Evolutionary conservation across 2,797 vertebrate genomes (phyloP).

Genomic region (Rhynchotus rufescens): DNA sequence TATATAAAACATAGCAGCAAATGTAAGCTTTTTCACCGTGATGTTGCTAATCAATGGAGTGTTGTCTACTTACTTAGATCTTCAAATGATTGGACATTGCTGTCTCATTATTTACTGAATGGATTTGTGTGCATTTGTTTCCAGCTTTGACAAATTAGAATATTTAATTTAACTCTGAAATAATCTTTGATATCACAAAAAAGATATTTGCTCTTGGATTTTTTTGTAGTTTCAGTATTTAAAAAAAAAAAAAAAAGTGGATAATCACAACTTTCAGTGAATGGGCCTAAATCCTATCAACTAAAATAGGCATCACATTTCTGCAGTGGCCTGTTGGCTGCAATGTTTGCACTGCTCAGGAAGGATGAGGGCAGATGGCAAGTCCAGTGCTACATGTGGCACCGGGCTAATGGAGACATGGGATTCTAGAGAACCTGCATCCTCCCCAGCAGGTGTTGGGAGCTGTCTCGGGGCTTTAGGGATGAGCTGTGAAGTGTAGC

Average conservation of each 20-base stretch:
- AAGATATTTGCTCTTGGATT: background rate
- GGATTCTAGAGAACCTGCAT: background rate
- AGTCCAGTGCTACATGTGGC: background rate
- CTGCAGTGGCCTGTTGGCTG: background rate
- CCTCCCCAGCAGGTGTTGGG: background rate
- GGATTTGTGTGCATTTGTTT: background rate
- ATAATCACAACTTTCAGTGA: background rate
- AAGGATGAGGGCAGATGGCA: background rate
- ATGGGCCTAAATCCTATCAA: background rate
- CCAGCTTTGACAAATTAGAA: background rate
- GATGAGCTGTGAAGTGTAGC: background rate
- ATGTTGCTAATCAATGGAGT: background rate
- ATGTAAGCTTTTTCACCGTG: background rate
- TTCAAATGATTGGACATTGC: background rate
- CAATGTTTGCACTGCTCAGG: background rate
- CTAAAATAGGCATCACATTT: background rate
- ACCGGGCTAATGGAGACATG: background rate
- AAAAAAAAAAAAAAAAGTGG: background rate
- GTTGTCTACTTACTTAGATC: background rate
- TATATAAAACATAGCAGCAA: background rate
- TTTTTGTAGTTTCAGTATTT: background rate
- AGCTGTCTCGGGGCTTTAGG: background rate
- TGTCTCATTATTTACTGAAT: background rate
- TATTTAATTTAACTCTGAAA: background rate
- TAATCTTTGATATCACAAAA: background rate